phyloP scores from a whole-genome alignment of 2,113 vertebrate species.

The Scomber scombrus region DNA sequence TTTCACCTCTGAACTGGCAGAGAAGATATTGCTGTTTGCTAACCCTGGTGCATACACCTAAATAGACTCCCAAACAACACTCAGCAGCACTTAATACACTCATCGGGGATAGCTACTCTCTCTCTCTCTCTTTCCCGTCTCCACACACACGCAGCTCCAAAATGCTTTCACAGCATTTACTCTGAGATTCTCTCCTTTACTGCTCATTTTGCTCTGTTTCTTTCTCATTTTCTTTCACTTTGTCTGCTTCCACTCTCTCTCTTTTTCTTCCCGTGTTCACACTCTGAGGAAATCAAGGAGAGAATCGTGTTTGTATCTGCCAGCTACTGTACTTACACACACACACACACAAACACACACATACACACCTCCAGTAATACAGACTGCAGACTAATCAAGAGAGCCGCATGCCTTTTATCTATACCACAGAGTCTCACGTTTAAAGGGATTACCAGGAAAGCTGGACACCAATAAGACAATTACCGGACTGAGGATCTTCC shows the following conservation, averaged over 20 bases:
- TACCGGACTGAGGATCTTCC: slow-evolving; percentile 62
- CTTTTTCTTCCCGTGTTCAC: slow-evolving; percentile 33
- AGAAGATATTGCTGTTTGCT: slow-evolving; percentile 37
- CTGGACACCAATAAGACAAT: slow-evolving; percentile 77
- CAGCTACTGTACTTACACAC: slow-evolving; percentile 64
- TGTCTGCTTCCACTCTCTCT: slow-evolving; percentile 26
- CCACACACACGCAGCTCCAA: slow-evolving; percentile 27
- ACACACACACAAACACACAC: slow-evolving; percentile 32
- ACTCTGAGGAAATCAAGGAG: slow-evolving; percentile 68
- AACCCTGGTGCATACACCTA: slow-evolving; percentile 9
- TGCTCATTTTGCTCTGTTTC: slow-evolving; percentile 22
- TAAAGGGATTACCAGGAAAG: slow-evolving; percentile 82
- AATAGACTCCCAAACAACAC: slow-evolving; percentile 48
- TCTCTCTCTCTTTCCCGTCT: neutral
- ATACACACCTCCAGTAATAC: slow-evolving; percentile 57
- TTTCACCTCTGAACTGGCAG: slow-evolving; percentile 34
- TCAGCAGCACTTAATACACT: slow-evolving; percentile 60
- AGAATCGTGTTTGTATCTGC: slow-evolving; percentile 64
- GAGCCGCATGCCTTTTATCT: slow-evolving; percentile 82
- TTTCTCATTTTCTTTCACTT: slow-evolving; percentile 42
- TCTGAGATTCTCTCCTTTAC: slow-evolving; percentile 27
- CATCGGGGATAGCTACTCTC: slow-evolving; percentile 43
- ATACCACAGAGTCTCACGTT: slow-evolving; percentile 74
- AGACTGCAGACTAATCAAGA: slow-evolving; percentile 74
- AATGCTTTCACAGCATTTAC: slow-evolving; percentile 53